Base-by-base conservation (phyloP, 2,888 invertebrate species). In the Lypha dubia region DNA sequence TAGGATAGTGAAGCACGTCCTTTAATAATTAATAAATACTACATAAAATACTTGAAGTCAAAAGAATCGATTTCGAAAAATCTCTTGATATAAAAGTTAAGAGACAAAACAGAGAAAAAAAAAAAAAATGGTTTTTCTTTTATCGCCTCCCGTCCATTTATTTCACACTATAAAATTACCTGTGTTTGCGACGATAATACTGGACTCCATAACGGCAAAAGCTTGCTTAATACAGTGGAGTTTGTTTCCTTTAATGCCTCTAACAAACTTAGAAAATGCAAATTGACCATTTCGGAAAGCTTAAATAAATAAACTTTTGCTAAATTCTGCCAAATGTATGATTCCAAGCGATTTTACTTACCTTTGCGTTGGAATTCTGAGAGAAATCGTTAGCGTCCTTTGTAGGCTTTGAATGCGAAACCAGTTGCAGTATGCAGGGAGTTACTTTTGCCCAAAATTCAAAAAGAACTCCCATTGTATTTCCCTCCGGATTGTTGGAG, bases 401-500 rank as follows among this genome's bases (percentile, higher is more conserved):
- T 89, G 98, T 97, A 92, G 97, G 95, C 94, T 97, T 98, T 13
- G 98, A 97, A 90, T 97, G 96, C 13, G 97, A 96, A 46, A 99
- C 95, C 79, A 99, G 93, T 91, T 99, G 98, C 84, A 99, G 93
- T 79, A 99, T 96, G 84, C 97, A 97, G 0, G 99, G 99, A 49
- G 99, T 99, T 7, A 99, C 97, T 92, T 99, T 97, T 68, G 97
- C 97, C 99, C 99, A 99, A 94, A 99, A 99, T 93, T 99, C 99
- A 88, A 98, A 95, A 74, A 99, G 94, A 86, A 98, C 96, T 86
- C 95, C 96, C 93, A 96, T 94, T 0, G 96, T 95, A 89, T 96
- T 95, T 15, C 95, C 94, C 89, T 97, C 97, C 46, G 94, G 93
- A 90, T 94, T 95, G 86, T 94, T 96, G 89, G 94, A 94, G 56